Conservation (phyloP, 2,797 vertebrate genomes). For the Lepus townsendii region DNA sequence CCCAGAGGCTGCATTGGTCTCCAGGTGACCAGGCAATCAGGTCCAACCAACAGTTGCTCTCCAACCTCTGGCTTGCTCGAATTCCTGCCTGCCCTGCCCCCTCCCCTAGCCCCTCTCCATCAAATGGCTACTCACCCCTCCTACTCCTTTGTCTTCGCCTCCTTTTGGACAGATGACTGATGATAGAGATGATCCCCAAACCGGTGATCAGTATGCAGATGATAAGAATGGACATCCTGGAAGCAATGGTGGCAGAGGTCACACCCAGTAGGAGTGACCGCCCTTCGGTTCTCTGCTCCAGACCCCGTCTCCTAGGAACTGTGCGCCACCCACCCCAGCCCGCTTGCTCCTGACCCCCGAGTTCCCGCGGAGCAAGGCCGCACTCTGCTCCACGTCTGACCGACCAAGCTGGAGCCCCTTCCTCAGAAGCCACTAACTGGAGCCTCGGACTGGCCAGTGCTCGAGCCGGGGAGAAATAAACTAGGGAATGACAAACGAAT, state of each 20-base stretch:
- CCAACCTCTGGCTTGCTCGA: background rate
- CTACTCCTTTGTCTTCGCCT: conserved; percentile 43
- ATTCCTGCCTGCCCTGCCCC: background rate
- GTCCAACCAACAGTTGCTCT: background rate
- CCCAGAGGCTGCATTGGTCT: background rate
- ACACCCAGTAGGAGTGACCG: background rate
- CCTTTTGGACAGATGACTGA: conserved; percentile 45
- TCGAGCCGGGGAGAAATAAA: background rate
- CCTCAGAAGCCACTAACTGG: background rate
- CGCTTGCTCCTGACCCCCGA: background rate
- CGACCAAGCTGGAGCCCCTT: background rate
- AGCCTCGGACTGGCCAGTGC: background rate
- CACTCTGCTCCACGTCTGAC: background rate
- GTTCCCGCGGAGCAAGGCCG: background rate
- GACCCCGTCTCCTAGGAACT: background rate
- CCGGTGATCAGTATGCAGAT: conserved; percentile 22
- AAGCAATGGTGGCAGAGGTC: conserved; percentile 14
- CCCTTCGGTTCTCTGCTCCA: background rate
- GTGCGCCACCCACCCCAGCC: background rate
- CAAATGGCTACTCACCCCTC: conserved; percentile 5
- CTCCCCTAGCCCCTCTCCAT: too few relatives aligned
- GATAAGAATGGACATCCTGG: conserved; percentile 57
- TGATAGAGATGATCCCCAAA: conserved; percentile 36
- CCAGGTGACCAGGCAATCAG: background rate
- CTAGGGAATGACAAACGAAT: background rate